Evolutionary conservation across 1,140 invertebrate species (phyloP), one percentile per base, ranked within the genome.

Genomic region (Zaprionus africanus): DNA sequence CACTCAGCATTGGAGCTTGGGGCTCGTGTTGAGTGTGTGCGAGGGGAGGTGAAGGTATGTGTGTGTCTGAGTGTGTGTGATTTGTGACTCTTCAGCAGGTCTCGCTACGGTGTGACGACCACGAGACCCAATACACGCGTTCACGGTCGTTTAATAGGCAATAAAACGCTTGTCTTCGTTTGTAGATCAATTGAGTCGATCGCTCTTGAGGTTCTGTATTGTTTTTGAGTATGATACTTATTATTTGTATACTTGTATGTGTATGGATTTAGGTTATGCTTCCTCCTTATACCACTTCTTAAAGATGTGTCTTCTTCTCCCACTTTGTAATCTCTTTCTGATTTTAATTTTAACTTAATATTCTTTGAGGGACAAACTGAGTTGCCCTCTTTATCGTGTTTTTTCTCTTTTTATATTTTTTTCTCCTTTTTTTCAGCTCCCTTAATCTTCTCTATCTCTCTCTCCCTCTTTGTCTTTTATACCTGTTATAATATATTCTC

Each of bases 181-280:
- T 51, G 19, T 51, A 51, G 46, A 51, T 51, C 46, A 51, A 24
- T 51, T 51, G 17, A 51, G 24, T 12, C 12, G 46, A 51, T 51
- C 46, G 46, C 11, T 22, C 19, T 49, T 46, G 41, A 7, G n/a
- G n/a, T 22, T 51, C 11, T 51, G 2, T 17, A 46, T 9, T 46
- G 7, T 51, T 22, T 51, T 5, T 13, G 9, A 7, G 1, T 46
- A 17, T 2, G 11, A 34, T 19, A 12, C 17, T 51, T 11, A 13
- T 24, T 51, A 11, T 51, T 1, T 5, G 19, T n/a, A 15, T 41
- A 1, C 5, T 41, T 5, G 15, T n/a, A 9, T 41, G 4, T 41
- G 4, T 41, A 13, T n/a, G 15, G 4, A 5, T 41, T n/a, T 41
- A 6, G 1, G 13, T 41, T n/a, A 41, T n/a, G n/a, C 38, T 41